These are phyloP conservation scores for Butorides virescens DNA, from an alignment of 2,113 vertebrate species.

Conservation along the genomic window DNA sequence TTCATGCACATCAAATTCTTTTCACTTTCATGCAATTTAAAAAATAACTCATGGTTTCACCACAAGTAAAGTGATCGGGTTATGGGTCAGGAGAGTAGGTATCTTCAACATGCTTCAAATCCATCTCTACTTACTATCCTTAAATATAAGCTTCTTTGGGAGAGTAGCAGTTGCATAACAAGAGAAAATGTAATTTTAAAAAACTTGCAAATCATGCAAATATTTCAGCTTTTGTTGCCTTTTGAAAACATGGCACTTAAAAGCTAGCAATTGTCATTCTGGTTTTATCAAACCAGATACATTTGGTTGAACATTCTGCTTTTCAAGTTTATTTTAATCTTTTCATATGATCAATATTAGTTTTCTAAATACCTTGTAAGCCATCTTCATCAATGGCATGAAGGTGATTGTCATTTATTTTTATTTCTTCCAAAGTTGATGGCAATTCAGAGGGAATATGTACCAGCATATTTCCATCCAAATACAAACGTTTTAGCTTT, in stretches of 20 bases:
- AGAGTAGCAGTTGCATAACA: not conserved
- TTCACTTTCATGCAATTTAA: not conserved
- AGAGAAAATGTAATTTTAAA: not conserved
- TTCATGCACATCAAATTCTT: not conserved
- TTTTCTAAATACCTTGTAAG: conserved; percentile 80
- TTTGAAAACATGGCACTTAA: not conserved
- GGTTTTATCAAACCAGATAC: not conserved
- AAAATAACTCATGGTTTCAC: not conserved
- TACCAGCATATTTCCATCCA: conserved; percentile 89
- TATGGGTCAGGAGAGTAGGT: not conserved
- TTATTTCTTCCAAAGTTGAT: conserved; percentile 88
- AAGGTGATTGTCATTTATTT: conserved; percentile 92
- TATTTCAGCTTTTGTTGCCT: not conserved
- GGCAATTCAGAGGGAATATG: conserved; percentile 83
- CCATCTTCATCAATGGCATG: conserved; percentile 75
- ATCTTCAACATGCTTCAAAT: not conserved
- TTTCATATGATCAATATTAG: not conserved
- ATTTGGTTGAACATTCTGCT: not conserved
- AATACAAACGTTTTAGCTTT: conserved; percentile 86
- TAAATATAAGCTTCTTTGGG: not conserved
- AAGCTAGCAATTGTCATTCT: not conserved
- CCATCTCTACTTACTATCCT: not conserved
- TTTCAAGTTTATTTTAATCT: not conserved
- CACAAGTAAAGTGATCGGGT: not conserved
- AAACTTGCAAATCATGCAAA: not conserved